phyloP scores from a whole-genome alignment of 1,140 invertebrate species.

The Drosophila subpulchrella region DNA sequence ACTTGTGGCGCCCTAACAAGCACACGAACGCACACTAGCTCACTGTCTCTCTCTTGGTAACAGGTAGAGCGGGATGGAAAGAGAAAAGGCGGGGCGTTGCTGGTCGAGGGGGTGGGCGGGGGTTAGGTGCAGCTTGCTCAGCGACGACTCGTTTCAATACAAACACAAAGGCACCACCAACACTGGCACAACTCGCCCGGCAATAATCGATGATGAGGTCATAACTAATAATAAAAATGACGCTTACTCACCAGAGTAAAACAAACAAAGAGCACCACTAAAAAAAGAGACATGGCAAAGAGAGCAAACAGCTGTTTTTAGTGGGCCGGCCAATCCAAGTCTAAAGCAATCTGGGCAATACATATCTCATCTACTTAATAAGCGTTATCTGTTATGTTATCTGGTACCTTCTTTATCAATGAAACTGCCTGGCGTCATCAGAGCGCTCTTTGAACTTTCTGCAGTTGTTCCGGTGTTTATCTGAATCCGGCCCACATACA shows the following conservation, averaged over 20 bases:
- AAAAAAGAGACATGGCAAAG: constrained; percentile 13
- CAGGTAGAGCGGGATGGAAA: constrained; percentile 37
- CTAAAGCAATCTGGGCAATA: constrained; percentile 32
- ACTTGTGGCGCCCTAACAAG: constrained; percentile 64
- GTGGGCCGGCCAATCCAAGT: constrained; percentile 54
- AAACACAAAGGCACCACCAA: constrained; percentile 40
- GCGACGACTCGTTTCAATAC: constrained; percentile 77
- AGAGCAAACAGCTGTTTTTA: constrained; percentile 64
- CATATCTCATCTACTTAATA: constrained; percentile 21
- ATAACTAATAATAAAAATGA: constrained; percentile 85
- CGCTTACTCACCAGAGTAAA: constrained; percentile 54
- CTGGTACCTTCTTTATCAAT: constrained; percentile 48
- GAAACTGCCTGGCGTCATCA: constrained; percentile 46
- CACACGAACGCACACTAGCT: constrained; percentile 8
- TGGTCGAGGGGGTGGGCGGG: constrained; percentile 1
- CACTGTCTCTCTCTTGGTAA: constrained; percentile 32
- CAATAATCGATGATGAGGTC: constrained; percentile 84
- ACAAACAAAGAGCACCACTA: constrained; percentile 46
- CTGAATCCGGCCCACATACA: background rate
- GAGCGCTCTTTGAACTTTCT: constrained; percentile 54
- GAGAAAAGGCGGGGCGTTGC: constrained; percentile 8
- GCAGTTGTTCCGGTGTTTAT: constrained; percentile 13
- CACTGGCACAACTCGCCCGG: constrained; percentile 43
- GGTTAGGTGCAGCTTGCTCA: constrained; percentile 44
- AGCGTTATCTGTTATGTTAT: constrained; percentile 18